phyloP scores from a whole-genome alignment of 2,113 vertebrate genomes.

The Rostratula benghalensis region DNA sequence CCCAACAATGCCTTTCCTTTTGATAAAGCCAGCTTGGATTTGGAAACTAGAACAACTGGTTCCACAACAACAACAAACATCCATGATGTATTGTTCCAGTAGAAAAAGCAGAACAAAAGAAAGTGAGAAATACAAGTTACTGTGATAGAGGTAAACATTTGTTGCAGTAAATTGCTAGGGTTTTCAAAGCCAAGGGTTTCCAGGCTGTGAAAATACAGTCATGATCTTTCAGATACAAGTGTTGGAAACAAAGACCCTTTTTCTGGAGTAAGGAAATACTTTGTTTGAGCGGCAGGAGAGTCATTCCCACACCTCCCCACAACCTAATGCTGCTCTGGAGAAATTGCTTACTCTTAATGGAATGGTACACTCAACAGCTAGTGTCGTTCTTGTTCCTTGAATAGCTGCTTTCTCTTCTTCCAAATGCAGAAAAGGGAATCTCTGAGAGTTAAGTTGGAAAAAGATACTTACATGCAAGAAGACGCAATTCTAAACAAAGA shows the following conservation, averaged over 20 bases:
- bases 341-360: not conserved
- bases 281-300: not conserved
- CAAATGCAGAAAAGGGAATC: not conserved
- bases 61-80: not conserved
- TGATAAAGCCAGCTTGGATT: not conserved
- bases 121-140: not conserved
- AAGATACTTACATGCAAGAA: not conserved
- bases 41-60: not conserved
- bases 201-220: not conserved
- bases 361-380: not conserved
- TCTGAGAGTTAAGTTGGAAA: not conserved
- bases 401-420: not conserved
- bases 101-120: not conserved
- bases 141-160: not conserved
- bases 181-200: slow-evolving; percentile 6
- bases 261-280: not conserved
- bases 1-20: not conserved
- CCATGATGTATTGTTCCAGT: not conserved
- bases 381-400: not conserved
- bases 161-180: not conserved
- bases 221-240: not conserved
- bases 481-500: not conserved
- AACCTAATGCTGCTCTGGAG: not conserved
- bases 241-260: not conserved
- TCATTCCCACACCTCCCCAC: not conserved